phyloP scores from a whole-genome alignment of 2,113 vertebrate species.

The Forbesichthys papilliferus region DNA sequence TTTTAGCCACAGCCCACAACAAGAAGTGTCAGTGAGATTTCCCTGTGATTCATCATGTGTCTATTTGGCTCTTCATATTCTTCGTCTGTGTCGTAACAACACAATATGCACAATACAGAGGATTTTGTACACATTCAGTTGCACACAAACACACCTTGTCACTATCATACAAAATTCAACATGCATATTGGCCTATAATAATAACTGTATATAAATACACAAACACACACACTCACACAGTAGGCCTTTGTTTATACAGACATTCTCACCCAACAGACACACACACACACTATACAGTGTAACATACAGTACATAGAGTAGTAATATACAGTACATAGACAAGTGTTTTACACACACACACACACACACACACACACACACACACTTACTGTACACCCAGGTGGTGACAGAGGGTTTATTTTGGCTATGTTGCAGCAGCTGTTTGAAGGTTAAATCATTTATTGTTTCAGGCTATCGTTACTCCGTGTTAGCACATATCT shows the following conservation, averaged over 20 bases:
- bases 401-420: neutral
- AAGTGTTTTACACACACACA: neutral
- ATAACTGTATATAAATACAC: neutral
- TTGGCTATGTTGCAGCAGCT: neutral
- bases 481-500: no score
- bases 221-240: neutral
- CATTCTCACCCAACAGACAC: neutral
- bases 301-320: neutral
- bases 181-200: neutral
- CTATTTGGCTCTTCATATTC: neutral
- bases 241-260: neutral
- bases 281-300: neutral
- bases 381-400: neutral
- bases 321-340: neutral
- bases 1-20: neutral
- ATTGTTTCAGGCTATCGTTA: neutral
- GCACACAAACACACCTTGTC: neutral
- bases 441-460: neutral
- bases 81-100: neutral
- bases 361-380: neutral
- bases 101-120: neutral
- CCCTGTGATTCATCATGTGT: constrained; percentile 6
- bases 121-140: neutral
- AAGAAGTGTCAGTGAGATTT: constrained; percentile 15
- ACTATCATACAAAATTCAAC: neutral